Base-by-base conservation (phyloP, 2,888 invertebrate genomes). In the Nudaria mundana region DNA sequence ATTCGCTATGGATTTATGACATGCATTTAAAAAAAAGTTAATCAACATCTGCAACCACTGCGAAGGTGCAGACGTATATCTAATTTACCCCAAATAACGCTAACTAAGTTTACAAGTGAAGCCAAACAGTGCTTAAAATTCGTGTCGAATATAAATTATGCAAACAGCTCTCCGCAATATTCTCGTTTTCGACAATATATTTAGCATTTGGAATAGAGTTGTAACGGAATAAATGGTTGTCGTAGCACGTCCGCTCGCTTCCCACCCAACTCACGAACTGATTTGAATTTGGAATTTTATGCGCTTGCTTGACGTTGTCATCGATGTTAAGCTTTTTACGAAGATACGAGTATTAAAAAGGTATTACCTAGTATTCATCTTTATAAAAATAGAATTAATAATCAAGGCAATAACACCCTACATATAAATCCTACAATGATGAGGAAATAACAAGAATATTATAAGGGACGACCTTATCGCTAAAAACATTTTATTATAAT, bases 251-350 rank as follows among this genome's bases (percentile, higher is more conserved):
- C 81, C 75, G 68, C 68, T 46, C 70, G 60, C 73, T 84, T 74
- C 71, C 74, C 76, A 84, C 78, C 71, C 82, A 36, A 67, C 80
- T 84, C 84, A 83, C 84, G 83, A 81, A 83, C 80, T 85, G 83
- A 83, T 85, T 85, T 85, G 80, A 84, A 85, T 85, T 81, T 78
- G 65, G 81, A 82, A 82, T 83, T 81, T 72, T 69, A 55, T 71
- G 69, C 70, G 76, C 71, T 71, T 54, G 54, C 70, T 64, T 76
- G 69, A 63, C 56, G 60, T 51, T 66, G 66, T 55, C 56, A 57
- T 37, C 49, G 63, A 57, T 66, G 61, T 67, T 73, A 70, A 65
- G 59, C 65, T 63, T 65, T 65, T 58, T 60, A 58, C n/a, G n/a
- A n/a, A n/a, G n/a, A n/a, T n/a, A n/a, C n/a, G 13, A 52, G 50